Evolutionary conservation across 2,113 vertebrate genomes (phyloP), one percentile per base, ranked within the genome.

Genomic region (Nettapus auritus): DNA sequence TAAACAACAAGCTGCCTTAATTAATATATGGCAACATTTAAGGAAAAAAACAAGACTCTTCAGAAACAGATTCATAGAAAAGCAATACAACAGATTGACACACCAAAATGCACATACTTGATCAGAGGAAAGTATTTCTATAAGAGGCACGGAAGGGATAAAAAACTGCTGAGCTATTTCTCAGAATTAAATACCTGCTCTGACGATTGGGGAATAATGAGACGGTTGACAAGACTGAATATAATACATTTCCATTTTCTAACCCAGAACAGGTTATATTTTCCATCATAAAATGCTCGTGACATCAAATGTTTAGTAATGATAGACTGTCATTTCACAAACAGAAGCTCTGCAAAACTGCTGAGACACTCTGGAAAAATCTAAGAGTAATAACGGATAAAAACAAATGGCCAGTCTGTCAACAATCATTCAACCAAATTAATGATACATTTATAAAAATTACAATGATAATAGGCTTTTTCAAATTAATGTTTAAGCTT

Each of bases 141-240:
- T 59, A 71, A 68, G 59, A 82, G 62, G 12, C n/a, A 56, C 55
- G 60, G 80, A 90, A 91, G 44, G 64, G 50, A 75, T 34, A 50
- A 71, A 59, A 86, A 88, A 53, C 36, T 82, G 59, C 26, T 90
- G 66, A 95, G 22, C 17, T 85, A 22, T 17, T 74, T 84, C 76
- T 90, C 77, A 91, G 86, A 95, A 89, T 69, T 94, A 95, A 97
- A 92, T 93, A 94, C 62, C 71, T 93, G 31, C 60, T 88, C 70
- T 85, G 82, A 90, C 82, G 79, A 96, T 75, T 62, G 60, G 34
- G 5, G 15, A 93, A 83, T 90, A 95, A 95, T 91, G 71, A 96
- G 52, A 89, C 26, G 66, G 31, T 88, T 77, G 89, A 93, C 40
- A 92, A 87, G 64, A 77, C 8, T 22, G 42, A 82, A 74, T 56